phyloP scores from a whole-genome alignment of 2,888 invertebrate genomes.

The Helobdella robusta region DNA sequence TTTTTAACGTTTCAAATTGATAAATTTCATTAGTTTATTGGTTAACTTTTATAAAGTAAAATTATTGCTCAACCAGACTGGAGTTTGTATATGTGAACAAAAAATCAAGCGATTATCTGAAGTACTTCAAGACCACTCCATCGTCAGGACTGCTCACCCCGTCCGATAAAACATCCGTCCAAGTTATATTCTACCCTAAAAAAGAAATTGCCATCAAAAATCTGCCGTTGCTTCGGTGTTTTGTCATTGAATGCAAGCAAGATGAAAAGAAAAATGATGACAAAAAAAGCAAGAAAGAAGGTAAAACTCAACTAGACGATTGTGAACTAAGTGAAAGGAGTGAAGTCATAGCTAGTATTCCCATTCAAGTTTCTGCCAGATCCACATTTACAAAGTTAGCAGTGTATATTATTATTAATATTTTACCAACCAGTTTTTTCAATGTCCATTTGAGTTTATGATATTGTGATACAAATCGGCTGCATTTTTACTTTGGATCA shows the following conservation, averaged over 20 bases:
- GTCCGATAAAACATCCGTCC: slow-evolving; percentile 43
- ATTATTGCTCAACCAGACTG: slow-evolving; percentile 39
- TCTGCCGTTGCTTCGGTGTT: slow-evolving; percentile 46
- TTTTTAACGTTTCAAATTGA: too few relatives aligned
- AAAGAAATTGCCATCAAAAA: slow-evolving; percentile 46
- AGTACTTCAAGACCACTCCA: slow-evolving; percentile 45
- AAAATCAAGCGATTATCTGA: slow-evolving; percentile 40
- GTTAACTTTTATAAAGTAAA: neutral
- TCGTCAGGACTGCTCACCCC: slow-evolving; percentile 44
- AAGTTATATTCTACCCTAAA: slow-evolving; percentile 45
- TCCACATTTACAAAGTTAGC: slow-evolving; percentile 49
- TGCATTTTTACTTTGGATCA: neutral
- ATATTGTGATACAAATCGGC: too few relatives aligned
- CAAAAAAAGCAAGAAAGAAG: neutral
- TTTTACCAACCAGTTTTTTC: neutral
- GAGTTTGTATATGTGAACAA: slow-evolving; percentile 42
- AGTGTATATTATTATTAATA: neutral
- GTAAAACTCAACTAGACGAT: too few relatives aligned
- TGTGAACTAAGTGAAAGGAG: neutral
- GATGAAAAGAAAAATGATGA: slow-evolving; percentile 40
- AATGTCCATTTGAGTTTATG: too few relatives aligned
- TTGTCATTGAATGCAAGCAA: slow-evolving; percentile 47
- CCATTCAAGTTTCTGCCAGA: slow-evolving; percentile 49
- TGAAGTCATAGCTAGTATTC: slow-evolving; percentile 49
- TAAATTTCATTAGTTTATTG: too few relatives aligned